Conservation (phyloP, 2,888 invertebrate genomes). For the Diaphora mendica region DNA sequence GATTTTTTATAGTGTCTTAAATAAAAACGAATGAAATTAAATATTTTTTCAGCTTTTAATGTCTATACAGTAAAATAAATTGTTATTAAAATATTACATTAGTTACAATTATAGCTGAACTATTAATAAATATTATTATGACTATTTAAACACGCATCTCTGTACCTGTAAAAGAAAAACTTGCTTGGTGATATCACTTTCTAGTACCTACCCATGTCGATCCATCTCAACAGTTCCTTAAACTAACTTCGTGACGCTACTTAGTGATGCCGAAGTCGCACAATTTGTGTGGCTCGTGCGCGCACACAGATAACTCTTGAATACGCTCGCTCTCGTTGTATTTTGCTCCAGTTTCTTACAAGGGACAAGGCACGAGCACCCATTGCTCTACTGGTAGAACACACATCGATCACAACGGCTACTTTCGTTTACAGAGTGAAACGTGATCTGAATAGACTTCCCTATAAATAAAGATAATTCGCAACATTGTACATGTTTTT, state of each 20-base stretch:
- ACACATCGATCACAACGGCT: conserved; percentile 3
- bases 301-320: conserved; percentile 72
- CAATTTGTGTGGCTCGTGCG: conserved; percentile 79
- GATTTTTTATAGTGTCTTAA: too few species aligned
- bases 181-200: conserved; percentile 18
- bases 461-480: neutral
- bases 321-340: conserved; percentile 70
- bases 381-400: conserved; percentile 8
- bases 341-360: conserved; percentile 69
- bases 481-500: neutral
- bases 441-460: neutral
- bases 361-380: conserved; percentile 43
- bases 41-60: too few species aligned
- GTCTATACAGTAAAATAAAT: neutral
- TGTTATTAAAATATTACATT: neutral
- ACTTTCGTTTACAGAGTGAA: neutral
- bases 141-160: neutral
- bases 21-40: too few species aligned
- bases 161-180: neutral
- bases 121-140: too few species aligned
- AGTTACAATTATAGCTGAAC: neutral
- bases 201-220: conserved; percentile 16
- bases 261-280: conserved; percentile 64
- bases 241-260: conserved; percentile 62
- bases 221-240: conserved; percentile 45